Base-by-base conservation (phyloP, 2,888 invertebrate genomes). In the Dynastes hyllus region DNA sequence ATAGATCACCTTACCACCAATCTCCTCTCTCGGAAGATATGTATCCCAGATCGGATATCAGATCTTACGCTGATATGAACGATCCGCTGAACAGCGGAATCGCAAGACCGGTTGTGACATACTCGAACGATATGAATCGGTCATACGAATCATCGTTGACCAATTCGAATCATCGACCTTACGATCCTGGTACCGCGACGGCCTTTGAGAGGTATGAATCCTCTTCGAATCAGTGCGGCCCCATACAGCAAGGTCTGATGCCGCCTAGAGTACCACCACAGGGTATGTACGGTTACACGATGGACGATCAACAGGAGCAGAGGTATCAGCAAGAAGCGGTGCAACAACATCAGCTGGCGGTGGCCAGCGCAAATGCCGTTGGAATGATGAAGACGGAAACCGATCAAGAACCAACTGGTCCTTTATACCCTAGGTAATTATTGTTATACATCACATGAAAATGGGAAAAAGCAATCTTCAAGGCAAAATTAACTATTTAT, bases 401-500 rank as follows among this genome's bases (percentile, higher is more conserved):
- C 45, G 93, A 93, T 84, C 92, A 92, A 83, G 94, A 94, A 84
- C 91, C 93, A 85, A 91, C 92, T 80, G 94, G 94, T 77, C 95
- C 95, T 22, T 91, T 95, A 78, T 95, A 95, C 88, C 95, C 95
- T 83, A 92, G 93, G 93, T 93, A 90, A 85, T 22, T 27, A 13
- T 32, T 78, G 45, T 29, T 29, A 22, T 29, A 58, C 13, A 32
- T 45, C 45, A 45, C 5, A 63, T 53, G 5, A 37, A 37, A 37
- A 5, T 37, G 32, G 5, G 32, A 37, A 37, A 5, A 5, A 37
- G 32, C 32, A 37, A 37, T 5, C 32, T 37, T 37, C 32, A 37
- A 37, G 32, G 32, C 32, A 37, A 37, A 37, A 37, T 37, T 37
- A 37, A 37, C 32, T 37, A 37, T 37, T 37, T 37, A 4, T 37